These are phyloP conservation scores for Myiotriccus ornatus DNA, from an alignment of 2,797 vertebrate species.

Conservation along the genomic window DNA sequence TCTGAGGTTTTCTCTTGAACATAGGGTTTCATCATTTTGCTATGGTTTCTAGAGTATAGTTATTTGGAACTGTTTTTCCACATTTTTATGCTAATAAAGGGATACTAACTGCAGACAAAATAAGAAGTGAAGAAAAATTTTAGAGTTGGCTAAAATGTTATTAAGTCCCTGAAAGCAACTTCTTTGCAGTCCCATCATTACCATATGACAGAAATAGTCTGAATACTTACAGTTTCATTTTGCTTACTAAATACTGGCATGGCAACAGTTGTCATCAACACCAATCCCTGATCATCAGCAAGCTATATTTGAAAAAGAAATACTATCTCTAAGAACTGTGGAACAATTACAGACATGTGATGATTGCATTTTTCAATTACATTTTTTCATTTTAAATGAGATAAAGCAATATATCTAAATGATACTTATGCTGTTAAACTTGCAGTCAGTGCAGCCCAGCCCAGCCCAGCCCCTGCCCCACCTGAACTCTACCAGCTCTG, in stretches of 20 bases:
- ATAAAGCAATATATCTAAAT: not conserved
- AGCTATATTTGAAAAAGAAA: constrained; percentile 79
- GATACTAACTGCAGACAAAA: not conserved
- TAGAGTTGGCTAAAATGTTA: not conserved
- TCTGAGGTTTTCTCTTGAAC: not conserved
- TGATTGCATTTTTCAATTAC: not conserved
- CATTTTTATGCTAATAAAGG: not conserved
- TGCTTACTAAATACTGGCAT: constrained; percentile 99
- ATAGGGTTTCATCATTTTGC: not conserved
- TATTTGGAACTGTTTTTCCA: not conserved
- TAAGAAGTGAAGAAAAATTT: not conserved
- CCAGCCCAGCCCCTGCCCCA: not conserved
- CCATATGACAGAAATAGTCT: not conserved
- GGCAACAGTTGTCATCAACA: constrained; percentile 94
- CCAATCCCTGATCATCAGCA: constrained; percentile 84
- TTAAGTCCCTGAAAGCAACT: not conserved
- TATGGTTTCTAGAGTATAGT: not conserved
- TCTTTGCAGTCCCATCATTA: not conserved
- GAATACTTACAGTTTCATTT: constrained; percentile 94
- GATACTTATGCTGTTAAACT: not conserved
- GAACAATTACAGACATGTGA: not conserved
- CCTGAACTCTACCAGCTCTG: not conserved
- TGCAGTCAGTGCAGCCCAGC: not conserved
- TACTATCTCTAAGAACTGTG: constrained; percentile 6
- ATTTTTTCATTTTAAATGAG: not conserved